phyloP scores from a whole-genome alignment of 2,888 invertebrate genomes.

The Caenorhabditis panamensis region DNA sequence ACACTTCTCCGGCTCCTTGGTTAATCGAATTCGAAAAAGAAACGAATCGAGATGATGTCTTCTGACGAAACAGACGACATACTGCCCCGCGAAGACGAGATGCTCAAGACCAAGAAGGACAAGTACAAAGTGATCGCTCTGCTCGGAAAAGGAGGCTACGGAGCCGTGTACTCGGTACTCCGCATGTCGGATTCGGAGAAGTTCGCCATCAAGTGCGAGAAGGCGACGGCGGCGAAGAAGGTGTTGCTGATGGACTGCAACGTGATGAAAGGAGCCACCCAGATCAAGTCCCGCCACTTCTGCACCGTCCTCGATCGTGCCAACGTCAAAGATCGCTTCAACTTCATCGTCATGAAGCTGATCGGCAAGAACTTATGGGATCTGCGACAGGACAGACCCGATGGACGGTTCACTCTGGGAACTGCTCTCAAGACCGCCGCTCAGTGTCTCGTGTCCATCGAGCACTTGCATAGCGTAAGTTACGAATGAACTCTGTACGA shows the following conservation, averaged over 20 bases:
- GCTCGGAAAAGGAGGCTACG: slow-evolving; percentile 76
- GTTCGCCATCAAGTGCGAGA: slow-evolving; percentile 75
- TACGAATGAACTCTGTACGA: no score
- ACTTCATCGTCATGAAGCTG: slow-evolving; percentile 75
- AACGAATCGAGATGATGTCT: slow-evolving; percentile 32
- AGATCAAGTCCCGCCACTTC: slow-evolving; percentile 72
- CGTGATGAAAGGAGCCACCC: slow-evolving; percentile 70
- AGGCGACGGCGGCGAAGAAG: slow-evolving; percentile 63
- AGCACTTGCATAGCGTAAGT: slow-evolving; percentile 68
- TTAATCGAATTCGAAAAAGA: background rate
- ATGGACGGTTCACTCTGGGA: slow-evolving; percentile 58
- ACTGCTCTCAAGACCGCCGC: slow-evolving; percentile 68
- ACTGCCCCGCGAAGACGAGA: slow-evolving; percentile 65
- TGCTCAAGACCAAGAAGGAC: slow-evolving; percentile 60
- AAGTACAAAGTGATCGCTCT: slow-evolving; percentile 67
- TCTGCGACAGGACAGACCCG: slow-evolving; percentile 65
- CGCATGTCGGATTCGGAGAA: slow-evolving; percentile 60
- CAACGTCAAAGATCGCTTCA: slow-evolving; percentile 69
- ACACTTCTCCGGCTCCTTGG: no score
- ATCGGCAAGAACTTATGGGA: slow-evolving; percentile 77
- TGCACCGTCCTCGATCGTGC: slow-evolving; percentile 72
- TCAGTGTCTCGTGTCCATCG: slow-evolving; percentile 68
- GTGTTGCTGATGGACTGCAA: slow-evolving; percentile 74
- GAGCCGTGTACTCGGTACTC: slow-evolving; percentile 73
- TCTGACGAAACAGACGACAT: slow-evolving; percentile 62